phyloP scores from a whole-genome alignment of 2,797 vertebrate genomes.

The Peromyscus eremicus region DNA sequence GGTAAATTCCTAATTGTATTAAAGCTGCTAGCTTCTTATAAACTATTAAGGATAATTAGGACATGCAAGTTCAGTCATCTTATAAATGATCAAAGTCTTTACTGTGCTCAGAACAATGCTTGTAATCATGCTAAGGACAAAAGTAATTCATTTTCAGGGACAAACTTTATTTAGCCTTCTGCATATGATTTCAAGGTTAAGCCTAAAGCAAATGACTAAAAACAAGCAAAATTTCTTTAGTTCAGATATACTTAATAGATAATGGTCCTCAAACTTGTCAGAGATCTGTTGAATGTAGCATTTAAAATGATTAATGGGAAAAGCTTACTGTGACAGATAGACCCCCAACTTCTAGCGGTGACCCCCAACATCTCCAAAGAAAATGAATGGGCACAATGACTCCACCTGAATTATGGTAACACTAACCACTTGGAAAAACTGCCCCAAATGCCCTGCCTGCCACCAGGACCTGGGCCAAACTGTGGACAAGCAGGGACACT shows the following conservation, averaged over 20 bases:
- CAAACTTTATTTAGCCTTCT: background rate
- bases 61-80: background rate
- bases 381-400: background rate
- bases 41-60: background rate
- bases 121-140: background rate
- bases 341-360: background rate
- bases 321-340: background rate
- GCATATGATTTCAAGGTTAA: background rate
- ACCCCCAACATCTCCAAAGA: background rate
- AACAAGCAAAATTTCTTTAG: background rate
- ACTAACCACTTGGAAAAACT: background rate
- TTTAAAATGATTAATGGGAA: background rate
- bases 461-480: background rate
- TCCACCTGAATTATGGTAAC: background rate
- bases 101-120: background rate
- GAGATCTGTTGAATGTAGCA: background rate
- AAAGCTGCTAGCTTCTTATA: background rate
- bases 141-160: background rate
- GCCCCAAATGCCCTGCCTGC: background rate
- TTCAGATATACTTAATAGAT: background rate
- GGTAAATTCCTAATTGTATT: background rate
- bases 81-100: background rate
- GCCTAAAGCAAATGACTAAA: background rate
- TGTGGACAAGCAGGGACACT: background rate
- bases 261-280: background rate